Evolutionary conservation across 2,113 vertebrate genomes (phyloP).

Genomic region (Phylloscopus trochilus): DNA sequence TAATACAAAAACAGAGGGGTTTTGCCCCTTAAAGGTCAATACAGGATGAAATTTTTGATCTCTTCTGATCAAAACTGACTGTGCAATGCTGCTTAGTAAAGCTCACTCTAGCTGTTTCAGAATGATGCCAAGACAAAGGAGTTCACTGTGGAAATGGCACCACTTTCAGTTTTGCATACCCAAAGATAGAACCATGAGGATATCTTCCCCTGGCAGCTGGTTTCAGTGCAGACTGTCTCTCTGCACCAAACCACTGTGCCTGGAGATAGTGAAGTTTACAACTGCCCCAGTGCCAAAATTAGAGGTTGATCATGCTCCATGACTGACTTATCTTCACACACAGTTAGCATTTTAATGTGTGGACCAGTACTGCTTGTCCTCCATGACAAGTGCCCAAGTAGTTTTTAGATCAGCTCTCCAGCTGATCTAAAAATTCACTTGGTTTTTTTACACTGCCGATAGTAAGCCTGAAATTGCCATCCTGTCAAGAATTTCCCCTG

Average conservation of each 20-base stretch:
- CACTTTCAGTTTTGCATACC: not conserved
- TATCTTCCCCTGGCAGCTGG: not conserved
- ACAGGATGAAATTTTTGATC: not conserved
- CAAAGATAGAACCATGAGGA: not conserved
- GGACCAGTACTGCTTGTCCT: not conserved
- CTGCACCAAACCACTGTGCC: not conserved
- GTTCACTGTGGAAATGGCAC: not conserved
- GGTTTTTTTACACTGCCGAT: not conserved
- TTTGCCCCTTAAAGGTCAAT: not conserved
- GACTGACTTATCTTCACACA: not conserved
- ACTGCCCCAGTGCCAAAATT: not conserved
- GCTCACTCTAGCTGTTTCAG: not conserved
- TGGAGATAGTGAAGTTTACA: not conserved
- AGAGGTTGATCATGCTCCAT: not conserved
- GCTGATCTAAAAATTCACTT: not conserved
- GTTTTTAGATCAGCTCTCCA: not conserved
- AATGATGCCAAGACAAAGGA: not conserved
- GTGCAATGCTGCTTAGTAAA: not conserved
- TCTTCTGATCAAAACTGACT: not conserved
- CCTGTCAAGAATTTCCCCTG: not conserved
- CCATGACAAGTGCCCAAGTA: not conserved
- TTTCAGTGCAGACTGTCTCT: not conserved
- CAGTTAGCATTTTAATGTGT: not conserved
- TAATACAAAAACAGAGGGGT: not conserved
- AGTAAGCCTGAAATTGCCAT: not conserved